Base-by-base conservation (phyloP, 2,113 vertebrate species). In the Hymenochirus boettgeri region DNA sequence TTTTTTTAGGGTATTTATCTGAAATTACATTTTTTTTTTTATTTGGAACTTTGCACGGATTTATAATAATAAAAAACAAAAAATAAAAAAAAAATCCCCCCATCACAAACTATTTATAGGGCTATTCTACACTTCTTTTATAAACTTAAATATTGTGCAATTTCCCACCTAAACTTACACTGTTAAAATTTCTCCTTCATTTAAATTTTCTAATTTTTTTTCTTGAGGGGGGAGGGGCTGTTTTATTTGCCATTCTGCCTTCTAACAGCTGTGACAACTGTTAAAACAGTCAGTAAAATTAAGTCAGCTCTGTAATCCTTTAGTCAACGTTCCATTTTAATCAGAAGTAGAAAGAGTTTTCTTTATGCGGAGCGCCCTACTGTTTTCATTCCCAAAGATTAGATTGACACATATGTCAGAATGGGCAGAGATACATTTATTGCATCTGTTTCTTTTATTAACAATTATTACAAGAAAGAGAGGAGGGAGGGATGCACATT, bases 261-360 rank as follows among this genome's bases (percentile, higher is more conserved):
- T 72, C 80, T 83, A 86, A 83, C 87, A 90, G 88, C 88, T 90
- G 87, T 86, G 86, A 86, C 87, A 89, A 88, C 86, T 90, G 87
- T 86, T 88, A 90, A 88, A 90, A 88, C 83, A 90, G 86, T 86
- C 83, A 79, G 88, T 85, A 89, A 90, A 90, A 89, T 90, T 88
- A 88, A 88, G 87, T 85, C 85, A 39, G 74, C 82, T 84, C 80
- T 82, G 75, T 87, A 90, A 90, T 88, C 87, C 87, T 82, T 84
- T 76, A 88, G 85, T 86, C 86, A 87, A 89, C 58, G 79, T 86
- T 88, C 88, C 82, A 83, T 88, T 90, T 90, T 88, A 90, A 88
- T 89, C 87, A 89, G 82, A 87, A 80, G 86, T 84, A 83, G 82
- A 82, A 80, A 74, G 76, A 81, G 82, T 35, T 35, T 35, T 3